These are phyloP conservation scores for Cyrtorhinus lividipennis DNA, from an alignment of 1,140 invertebrate species.

Conservation along the genomic window DNA sequence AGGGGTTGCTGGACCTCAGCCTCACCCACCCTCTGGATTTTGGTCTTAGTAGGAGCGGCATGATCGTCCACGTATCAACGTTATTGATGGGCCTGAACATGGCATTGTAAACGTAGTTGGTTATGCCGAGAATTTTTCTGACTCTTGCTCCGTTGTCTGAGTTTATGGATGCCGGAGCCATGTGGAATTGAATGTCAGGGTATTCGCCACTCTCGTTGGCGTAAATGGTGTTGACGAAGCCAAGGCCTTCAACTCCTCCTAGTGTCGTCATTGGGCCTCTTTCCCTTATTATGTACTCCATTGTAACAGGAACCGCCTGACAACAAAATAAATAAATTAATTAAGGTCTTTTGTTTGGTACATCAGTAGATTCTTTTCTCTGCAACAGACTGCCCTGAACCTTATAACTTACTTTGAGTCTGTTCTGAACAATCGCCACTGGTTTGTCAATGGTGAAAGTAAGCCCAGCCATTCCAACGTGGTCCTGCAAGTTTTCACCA, in stretches of 20 bases:
- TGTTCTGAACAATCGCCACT: slow-evolving; percentile 56
- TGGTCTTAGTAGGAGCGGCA: slow-evolving; percentile 65
- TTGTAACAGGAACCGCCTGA: slow-evolving; percentile 55
- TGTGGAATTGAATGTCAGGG: slow-evolving; percentile 75
- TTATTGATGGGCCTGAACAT: slow-evolving; percentile 61
- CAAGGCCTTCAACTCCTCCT: slow-evolving; percentile 70
- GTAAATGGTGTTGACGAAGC: slow-evolving; percentile 67
- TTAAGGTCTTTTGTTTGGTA: not conserved
- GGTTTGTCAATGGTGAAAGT: slow-evolving; percentile 62
- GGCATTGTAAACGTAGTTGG: slow-evolving; percentile 61
- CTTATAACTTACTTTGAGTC: slow-evolving; percentile 26
- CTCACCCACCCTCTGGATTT: slow-evolving; percentile 57
- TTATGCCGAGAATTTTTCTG: slow-evolving; percentile 62
- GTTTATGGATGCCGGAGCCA: slow-evolving; percentile 70
- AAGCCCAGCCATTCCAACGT: slow-evolving; percentile 64
- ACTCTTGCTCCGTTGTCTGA: slow-evolving; percentile 61
- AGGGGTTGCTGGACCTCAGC: slow-evolving; percentile 62
- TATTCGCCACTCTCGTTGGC: slow-evolving; percentile 54
- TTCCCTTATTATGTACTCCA: slow-evolving; percentile 59
- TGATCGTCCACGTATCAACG: slow-evolving; percentile 66
- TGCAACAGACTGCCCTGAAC: no score
- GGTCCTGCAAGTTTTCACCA: slow-evolving; percentile 66
- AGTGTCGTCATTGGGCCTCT: slow-evolving; percentile 69
- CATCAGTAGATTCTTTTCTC: not conserved
- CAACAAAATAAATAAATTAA: slow-evolving; percentile 32